Percentiles rank a stretch among this genome's conserved stretches.
phyloP scores from a whole-genome alignment of 2,888 invertebrate species.

The Lamproptera curius region DNA sequence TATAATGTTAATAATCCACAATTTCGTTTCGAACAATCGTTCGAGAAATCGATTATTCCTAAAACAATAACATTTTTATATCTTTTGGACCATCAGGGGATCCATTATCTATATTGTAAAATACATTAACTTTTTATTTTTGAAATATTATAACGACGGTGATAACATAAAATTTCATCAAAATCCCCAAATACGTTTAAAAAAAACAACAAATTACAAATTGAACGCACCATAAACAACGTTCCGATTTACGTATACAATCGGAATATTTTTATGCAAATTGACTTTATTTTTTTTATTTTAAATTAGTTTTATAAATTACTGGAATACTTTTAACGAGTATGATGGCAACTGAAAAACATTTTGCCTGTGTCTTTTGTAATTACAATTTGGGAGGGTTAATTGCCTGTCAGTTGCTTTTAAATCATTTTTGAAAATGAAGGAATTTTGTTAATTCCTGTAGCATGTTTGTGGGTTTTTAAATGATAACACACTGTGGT shows the following conservation, averaged over 20 bases:
- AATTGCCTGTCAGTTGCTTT: too few relatives aligned
- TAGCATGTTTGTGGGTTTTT: too few relatives aligned
- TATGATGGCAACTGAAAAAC: background rate
- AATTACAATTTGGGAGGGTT: too few relatives aligned
- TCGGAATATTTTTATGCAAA: background rate
- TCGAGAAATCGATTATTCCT: too few relatives aligned
- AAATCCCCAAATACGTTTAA: background rate
- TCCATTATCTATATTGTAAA: background rate
- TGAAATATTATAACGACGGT: background rate
- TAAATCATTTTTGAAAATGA: too few relatives aligned
- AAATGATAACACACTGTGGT: too few relatives aligned
- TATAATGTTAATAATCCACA: too few relatives aligned
- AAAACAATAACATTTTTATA: too few relatives aligned
- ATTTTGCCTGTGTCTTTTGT: background rate
- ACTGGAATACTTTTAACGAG: background rate
- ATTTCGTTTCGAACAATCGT: too few relatives aligned
- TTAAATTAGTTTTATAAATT: slow-evolving; percentile 3
- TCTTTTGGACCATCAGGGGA: background rate
- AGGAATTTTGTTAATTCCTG: too few relatives aligned
- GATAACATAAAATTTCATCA: background rate
- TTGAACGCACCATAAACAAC: slow-evolving; percentile 3
- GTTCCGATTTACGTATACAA: background rate
- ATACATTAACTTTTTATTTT: background rate
- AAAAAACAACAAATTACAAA: slow-evolving; percentile 3
- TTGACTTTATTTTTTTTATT: slow-evolving; percentile 4